Base-by-base conservation (phyloP, 2,113 vertebrate genomes). In the Dolichotis patagonum region DNA sequence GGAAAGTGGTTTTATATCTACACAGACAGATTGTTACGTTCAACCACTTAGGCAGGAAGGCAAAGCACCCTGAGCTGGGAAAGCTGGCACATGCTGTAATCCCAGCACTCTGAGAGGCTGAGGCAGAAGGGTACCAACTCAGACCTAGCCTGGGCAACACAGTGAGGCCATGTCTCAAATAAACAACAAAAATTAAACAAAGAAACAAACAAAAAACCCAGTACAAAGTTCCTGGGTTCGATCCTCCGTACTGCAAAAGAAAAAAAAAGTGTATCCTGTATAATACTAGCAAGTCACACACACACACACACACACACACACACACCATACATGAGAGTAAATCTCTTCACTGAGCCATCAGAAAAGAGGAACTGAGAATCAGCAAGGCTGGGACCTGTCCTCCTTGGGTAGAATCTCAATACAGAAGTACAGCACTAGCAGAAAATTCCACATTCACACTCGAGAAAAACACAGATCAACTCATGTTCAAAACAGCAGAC, bases 311-410 rank as follows among this genome's bases (percentile, higher is more conserved):
- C 32, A 67, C 65, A 67, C 65, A 67, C 65, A 1, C 62, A 65
- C 12, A 8, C 49, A 5, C 49, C 10, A 52, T 52, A 52, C 49
- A 52, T 52, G 49, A n/a, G 26, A 43, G 67, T 62, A 67, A 52
- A 14, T 24, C 17, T 9, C 52, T 35, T 2, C 41, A 62, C 11
- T 30, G n/a, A 54, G 16, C 84, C 9, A 7, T 22, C 41, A 28
- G 30, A 10, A n/a, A 46, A 60, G 71, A 65, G 78, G 43, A 85
- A 10, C 19, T 4, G 11, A 19, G 41, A 12, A 30, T 41, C 12
- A 46, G 4, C 30, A 22, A 78, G 0, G 26, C 19, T 11, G 4
- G 3, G 0, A 38, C 1, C 24, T 9, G n/a, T 3, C 26, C 1
- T 4, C 4, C 58, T 24, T 12, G 11, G 46, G 32, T 5, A 38